Percentiles rank a stretch among this genome's conserved stretches.
Evolutionary conservation across 2,113 vertebrate species (phyloP).

Genomic region (Hippocampus comes): DNA sequence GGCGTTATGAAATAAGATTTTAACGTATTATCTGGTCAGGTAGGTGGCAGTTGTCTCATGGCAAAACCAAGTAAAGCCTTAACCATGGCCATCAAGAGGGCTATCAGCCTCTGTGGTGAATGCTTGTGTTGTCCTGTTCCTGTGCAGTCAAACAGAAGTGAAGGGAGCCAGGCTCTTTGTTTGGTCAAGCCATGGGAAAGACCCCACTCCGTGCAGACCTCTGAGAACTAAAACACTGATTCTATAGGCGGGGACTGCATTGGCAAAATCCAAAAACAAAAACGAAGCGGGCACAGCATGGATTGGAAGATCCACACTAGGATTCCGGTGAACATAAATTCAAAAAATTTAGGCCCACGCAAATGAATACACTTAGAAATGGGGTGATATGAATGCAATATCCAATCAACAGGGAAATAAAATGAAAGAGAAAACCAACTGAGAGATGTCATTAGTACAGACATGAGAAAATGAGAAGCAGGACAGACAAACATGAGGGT

Average conservation of each 20-base stretch:
- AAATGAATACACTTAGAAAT: neutral
- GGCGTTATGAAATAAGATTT: neutral
- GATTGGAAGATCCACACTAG: constrained; percentile 42
- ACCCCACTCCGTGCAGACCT: constrained; percentile 51
- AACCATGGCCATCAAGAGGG: constrained; percentile 30
- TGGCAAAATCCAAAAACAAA: neutral
- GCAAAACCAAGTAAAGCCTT: constrained; percentile 24
- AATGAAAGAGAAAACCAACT: constrained; percentile 26
- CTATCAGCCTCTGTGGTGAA: constrained; percentile 43
- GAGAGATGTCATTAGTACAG: neutral
- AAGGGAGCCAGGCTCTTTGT: constrained; percentile 63
- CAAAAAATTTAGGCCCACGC: neutral
- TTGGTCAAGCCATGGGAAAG: constrained; percentile 65
- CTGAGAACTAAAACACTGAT: constrained; percentile 55
- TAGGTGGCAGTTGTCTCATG: constrained; percentile 13
- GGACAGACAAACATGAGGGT: constrained; percentile 38
- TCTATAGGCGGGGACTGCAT: constrained; percentile 43
- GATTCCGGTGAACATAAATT: constrained; percentile 16
- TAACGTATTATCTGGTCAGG: neutral
- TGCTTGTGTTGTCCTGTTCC: constrained; percentile 63
- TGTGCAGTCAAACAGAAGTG: constrained; percentile 68
- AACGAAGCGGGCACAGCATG: constrained; percentile 18
- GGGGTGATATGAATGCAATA: constrained; percentile 22
- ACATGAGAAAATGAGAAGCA: constrained; percentile 24
- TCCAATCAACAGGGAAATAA: constrained; percentile 17